phyloP scores from a whole-genome alignment of 2,113 vertebrate genomes.

The Cynoglossus semilaevis region DNA sequence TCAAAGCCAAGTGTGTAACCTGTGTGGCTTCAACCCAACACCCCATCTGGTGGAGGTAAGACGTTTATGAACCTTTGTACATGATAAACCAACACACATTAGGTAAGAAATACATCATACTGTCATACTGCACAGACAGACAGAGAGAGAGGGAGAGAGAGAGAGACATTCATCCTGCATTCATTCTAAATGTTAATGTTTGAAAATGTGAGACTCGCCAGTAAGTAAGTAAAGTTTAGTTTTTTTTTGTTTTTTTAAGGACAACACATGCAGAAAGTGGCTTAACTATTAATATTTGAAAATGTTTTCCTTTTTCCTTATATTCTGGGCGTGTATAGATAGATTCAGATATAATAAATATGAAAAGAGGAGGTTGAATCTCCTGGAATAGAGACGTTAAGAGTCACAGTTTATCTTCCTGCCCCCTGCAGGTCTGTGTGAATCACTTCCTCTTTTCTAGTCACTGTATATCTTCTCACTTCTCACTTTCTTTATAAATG shows the following conservation, averaged over 20 bases:
- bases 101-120: too few species aligned
- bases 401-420: too few species aligned
- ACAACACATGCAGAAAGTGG: too few species aligned
- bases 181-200: too few species aligned
- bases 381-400: slow-evolving; percentile 27
- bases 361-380: slow-evolving; percentile 24
- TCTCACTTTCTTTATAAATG: slow-evolving; percentile 5
- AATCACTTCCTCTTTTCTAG: neutral
- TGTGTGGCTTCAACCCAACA: slow-evolving; percentile 97
- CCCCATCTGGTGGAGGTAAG: slow-evolving; percentile 98
- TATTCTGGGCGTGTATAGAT: slow-evolving; percentile 16
- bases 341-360: slow-evolving; percentile 49
- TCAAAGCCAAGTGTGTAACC: slow-evolving; percentile 91
- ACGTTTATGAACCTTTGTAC: neutral
- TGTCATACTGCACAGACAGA: neutral
- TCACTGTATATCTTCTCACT: neutral
- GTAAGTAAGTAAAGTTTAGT: too few species aligned
- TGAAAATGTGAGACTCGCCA: too few species aligned
- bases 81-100: too few species aligned
- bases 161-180: too few species aligned
- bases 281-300: slow-evolving; percentile 48
- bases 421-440: neutral
- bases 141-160: slow-evolving; percentile 14
- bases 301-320: neutral
- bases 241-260: too few species aligned